Conservation (phyloP, 2,113 vertebrate genomes). For the Climacteris rufus region DNA sequence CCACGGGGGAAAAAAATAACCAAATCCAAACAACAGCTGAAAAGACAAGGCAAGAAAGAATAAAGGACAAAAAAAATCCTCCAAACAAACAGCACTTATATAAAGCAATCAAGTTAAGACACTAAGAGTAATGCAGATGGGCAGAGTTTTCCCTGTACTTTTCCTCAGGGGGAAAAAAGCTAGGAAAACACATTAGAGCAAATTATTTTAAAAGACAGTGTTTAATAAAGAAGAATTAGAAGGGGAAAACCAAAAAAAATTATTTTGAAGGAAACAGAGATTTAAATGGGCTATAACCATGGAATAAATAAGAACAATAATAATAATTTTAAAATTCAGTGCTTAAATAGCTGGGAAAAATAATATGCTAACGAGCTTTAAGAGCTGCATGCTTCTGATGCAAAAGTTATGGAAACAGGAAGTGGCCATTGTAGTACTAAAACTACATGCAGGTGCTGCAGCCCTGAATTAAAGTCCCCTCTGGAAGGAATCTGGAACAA, state of each 20-base stretch:
- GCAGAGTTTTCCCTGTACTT: not conserved
- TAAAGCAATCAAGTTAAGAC: not conserved
- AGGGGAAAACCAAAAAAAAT: not conserved
- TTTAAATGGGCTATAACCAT: not conserved
- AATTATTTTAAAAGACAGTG: not conserved
- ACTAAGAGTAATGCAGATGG: not conserved
- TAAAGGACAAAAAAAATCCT: not conserved
- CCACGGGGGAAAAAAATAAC: not conserved
- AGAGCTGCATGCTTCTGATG: not conserved
- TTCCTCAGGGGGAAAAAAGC: not conserved
- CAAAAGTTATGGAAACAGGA: not conserved
- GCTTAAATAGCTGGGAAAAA: not conserved
- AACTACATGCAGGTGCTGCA: constrained; percentile 51
- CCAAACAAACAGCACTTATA: not conserved
- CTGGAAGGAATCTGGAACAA: not conserved
- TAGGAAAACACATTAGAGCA: not conserved
- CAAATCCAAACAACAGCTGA: not conserved
- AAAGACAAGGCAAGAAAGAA: not conserved
- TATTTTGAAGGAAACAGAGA: not conserved
- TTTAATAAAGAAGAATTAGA: not conserved
- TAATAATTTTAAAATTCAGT: not conserved
- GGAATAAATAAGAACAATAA: not conserved
- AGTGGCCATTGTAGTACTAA: not conserved
- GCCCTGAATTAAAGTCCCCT: not conserved
- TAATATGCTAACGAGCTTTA: not conserved